Base-by-base conservation (phyloP, 2,888 invertebrate genomes). In the Aricia artaxerxes region DNA sequence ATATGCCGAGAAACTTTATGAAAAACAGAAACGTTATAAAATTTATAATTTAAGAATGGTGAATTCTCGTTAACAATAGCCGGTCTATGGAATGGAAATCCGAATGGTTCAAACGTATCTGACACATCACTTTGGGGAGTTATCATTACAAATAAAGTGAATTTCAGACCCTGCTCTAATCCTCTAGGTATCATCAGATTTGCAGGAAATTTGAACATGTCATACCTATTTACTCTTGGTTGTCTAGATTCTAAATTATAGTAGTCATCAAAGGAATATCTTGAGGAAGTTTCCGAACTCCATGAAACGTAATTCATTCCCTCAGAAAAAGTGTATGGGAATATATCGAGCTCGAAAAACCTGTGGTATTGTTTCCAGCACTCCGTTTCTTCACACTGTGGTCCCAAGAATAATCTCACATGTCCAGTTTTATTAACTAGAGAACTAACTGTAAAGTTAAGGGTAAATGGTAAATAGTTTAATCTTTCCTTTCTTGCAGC, bases 31-130 rank as follows among this genome's bases (percentile, higher is more conserved):
- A 94, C 82, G 81, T 93, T 90, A 81, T 87, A 91, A 85, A 94
- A 94, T 80, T 85, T 89, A 80, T 91, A 94, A 85, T 93, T 94
- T 77, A 83, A 84, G 16, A 78, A 81, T 16, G 86, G 87, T 61
- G 81, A 80, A 11, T 84, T 81, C 60, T 87, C 87, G 64, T 84
- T 85, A 24, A 86, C 83, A 61, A 80, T 79, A 31, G 87, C 86
- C 84, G 85, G 85, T 82, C 90, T 90, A 80, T 94, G 90, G 73
- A 94, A 93, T n/a, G 94, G 94, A 85, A 92, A 94, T 3, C 94
- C 94, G 77, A 93, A 82, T 9, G 93, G 92, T 80, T 85, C 83
- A 78, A 85, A 82, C 31, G 81, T 83, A 81, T 86, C 85, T 80
- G 81, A 82, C n/a, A 81, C 64, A 75, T 87, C 83, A 80, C 88